phyloP scores from a whole-genome alignment of 2,113 vertebrate species.

The Mellivora capensis region DNA sequence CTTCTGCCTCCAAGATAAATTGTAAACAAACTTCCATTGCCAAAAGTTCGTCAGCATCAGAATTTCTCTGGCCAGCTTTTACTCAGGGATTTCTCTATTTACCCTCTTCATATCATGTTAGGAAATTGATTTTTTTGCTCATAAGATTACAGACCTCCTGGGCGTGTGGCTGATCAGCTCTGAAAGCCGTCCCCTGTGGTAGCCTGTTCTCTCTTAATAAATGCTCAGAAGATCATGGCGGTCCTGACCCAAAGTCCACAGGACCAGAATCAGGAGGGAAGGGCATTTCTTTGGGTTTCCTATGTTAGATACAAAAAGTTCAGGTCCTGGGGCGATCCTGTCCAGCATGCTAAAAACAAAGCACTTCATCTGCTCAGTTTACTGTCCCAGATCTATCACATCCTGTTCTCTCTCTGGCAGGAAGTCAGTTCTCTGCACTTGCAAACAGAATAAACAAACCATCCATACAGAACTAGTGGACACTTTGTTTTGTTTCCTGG shows the following conservation, averaged over 20 bases:
- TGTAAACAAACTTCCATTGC: neutral
- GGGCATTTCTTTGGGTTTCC: neutral
- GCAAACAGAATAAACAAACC: conserved; percentile 35
- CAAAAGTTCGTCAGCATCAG: neutral
- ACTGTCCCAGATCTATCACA: neutral
- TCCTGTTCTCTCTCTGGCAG: neutral
- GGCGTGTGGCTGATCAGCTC: neutral
- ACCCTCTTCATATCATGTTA: neutral
- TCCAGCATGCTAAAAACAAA: conserved; percentile 37
- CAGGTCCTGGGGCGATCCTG: neutral
- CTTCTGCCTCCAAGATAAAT: conserved; percentile 12
- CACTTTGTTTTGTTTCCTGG: conserved; percentile 31
- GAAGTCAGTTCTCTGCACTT: conserved; percentile 24
- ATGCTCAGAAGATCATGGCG: neutral
- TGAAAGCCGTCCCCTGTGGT: neutral
- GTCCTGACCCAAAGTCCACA: neutral
- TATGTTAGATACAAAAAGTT: neutral
- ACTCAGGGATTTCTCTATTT: conserved; percentile 3
- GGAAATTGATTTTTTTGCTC: neutral
- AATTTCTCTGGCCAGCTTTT: neutral
- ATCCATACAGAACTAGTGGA: neutral
- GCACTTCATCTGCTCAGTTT: neutral
- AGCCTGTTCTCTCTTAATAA: neutral
- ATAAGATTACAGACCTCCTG: neutral
- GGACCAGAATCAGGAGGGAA: neutral